phyloP scores from a whole-genome alignment of 1,140 invertebrate genomes.

The Cydia amplana region DNA sequence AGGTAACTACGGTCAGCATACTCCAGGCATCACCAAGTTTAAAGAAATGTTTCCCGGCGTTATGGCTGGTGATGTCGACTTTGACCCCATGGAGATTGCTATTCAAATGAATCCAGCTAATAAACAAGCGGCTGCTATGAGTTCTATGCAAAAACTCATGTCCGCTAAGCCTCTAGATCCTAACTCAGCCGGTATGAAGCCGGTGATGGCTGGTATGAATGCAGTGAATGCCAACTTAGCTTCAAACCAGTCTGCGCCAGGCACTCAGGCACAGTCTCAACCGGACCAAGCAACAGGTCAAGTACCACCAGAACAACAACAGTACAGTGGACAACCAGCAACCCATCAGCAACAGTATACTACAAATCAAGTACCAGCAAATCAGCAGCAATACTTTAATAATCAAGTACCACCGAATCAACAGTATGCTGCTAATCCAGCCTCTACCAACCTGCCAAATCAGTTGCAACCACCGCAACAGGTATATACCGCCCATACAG shows the following conservation, averaged over 20 bases:
- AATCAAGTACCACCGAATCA: constrained; percentile 13
- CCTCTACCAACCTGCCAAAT: constrained; percentile 12
- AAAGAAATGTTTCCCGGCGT: constrained; percentile 73
- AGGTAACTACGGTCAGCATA: constrained; percentile 52
- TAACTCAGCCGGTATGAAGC: constrained; percentile 34
- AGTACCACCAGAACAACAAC: constrained; percentile 25
- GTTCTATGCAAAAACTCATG: constrained; percentile 61
- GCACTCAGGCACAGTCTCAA: constrained; percentile 5
- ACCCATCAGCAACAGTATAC: constrained; percentile 30
- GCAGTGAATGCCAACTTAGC: constrained; percentile 31
- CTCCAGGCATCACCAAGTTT: constrained; percentile 62
- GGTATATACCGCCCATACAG: not conserved
- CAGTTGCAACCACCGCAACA: constrained; percentile 34
- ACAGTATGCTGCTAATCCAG: constrained; percentile 27
- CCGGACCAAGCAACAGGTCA: constrained; percentile 19
- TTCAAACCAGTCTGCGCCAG: constrained; percentile 24
- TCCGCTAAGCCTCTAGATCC: constrained; percentile 38
- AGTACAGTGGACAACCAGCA: not conserved
- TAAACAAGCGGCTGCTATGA: constrained; percentile 57
- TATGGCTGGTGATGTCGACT: constrained; percentile 58
- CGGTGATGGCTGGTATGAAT: constrained; percentile 39
- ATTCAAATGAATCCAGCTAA: constrained; percentile 77
- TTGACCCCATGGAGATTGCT: constrained; percentile 74
- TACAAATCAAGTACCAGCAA: constrained; percentile 26
- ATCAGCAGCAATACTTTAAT: not conserved